phyloP scores from a whole-genome alignment of 2,797 vertebrate genomes.

The Falco berigora region DNA sequence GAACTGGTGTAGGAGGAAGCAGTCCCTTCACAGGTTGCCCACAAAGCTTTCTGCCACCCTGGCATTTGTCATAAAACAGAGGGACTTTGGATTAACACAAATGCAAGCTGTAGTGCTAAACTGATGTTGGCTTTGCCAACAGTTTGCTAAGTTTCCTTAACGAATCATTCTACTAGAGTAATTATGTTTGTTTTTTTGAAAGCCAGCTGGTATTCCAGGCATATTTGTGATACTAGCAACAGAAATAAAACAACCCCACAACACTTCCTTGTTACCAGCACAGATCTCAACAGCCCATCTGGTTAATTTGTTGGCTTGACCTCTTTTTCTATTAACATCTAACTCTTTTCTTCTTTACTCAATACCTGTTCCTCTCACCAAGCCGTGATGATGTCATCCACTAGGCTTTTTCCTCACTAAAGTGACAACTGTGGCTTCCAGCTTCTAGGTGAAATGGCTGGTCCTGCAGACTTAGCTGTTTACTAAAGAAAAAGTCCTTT shows the following conservation, averaged over 20 bases:
- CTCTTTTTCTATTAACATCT: neutral
- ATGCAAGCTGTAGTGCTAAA: neutral
- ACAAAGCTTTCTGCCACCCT: neutral
- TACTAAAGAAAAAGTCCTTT: neutral
- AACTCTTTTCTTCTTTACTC: neutral
- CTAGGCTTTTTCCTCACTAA: neutral
- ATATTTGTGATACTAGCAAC: neutral
- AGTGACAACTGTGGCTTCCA: neutral
- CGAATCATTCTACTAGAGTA: neutral
- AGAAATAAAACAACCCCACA: neutral
- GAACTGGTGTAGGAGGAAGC: neutral
- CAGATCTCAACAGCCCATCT: neutral
- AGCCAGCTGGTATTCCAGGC: neutral
- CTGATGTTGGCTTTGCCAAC: neutral
- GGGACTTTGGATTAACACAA: neutral
- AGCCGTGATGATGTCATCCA: neutral
- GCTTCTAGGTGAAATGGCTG: neutral
- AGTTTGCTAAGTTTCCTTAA: neutral
- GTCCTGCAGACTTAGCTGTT: neutral
- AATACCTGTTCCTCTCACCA: neutral
- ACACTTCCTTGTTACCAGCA: neutral
- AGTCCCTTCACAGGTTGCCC: neutral
- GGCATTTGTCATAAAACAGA: neutral
- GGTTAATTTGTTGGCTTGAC: neutral
- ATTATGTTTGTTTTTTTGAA: neutral